phyloP scores from a whole-genome alignment of 30 jellyfish, hydroid and myxozoan genomes.

The Chrysaora quinquecirrha region DNA sequence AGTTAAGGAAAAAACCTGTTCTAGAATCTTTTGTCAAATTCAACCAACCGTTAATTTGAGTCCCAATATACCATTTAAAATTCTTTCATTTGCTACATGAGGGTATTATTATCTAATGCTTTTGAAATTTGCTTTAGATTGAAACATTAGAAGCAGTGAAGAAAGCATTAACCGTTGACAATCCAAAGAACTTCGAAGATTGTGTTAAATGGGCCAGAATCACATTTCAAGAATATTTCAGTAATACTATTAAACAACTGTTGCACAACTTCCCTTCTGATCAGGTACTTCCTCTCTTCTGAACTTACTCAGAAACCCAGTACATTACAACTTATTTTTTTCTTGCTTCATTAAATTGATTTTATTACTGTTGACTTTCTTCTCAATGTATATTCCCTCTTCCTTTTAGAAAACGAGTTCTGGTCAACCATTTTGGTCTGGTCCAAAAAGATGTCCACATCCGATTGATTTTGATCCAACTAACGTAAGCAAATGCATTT shows the following conservation, averaged over 20 bases:
- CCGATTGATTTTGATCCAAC: conserved; percentile 83
- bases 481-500: too few species aligned
- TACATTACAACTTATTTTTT: too few species aligned
- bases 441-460: conserved; percentile 99
- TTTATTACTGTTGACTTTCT: not conserved
- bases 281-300: conserved; percentile 79
- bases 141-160: conserved; percentile 91
- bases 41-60: too few species aligned
- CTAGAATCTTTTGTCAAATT: too few species aligned
- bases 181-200: conserved; percentile 80
- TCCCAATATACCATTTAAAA: too few species aligned
- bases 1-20: too few species aligned
- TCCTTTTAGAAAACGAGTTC: conserved; percentile 80
- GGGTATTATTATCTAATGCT: too few species aligned
- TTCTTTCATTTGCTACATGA: too few species aligned
- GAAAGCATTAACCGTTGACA: conserved; percentile 67
- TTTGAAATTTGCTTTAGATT: conserved; percentile 43
- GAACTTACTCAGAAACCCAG: too few species aligned
- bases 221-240: conserved; percentile 88
- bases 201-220: conserved; percentile 92
- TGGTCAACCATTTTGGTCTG: conserved; percentile 99
- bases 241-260: conserved; percentile 87
- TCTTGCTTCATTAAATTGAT: too few species aligned
- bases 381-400: not conserved
- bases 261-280: conserved; percentile 97